Conservation (phyloP, 2,888 invertebrate species). For the Lymantria dispar region DNA sequence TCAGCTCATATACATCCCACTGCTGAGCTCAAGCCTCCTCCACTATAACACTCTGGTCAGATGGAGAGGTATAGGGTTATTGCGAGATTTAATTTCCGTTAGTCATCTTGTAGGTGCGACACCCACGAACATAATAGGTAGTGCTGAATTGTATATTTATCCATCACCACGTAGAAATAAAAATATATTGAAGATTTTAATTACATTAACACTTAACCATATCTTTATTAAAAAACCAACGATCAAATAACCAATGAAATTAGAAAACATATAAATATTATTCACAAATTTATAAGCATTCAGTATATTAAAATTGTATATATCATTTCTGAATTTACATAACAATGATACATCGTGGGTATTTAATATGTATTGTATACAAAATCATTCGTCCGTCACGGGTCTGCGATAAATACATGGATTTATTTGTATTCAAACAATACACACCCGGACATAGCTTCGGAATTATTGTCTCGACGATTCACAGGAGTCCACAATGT, state of each 20-base stretch:
- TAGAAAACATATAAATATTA: slow-evolving; percentile 1
- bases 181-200: too few species aligned
- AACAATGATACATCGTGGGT: slow-evolving; percentile 25
- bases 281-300: slow-evolving; percentile 4
- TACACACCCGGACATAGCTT: slow-evolving; percentile 28
- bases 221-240: too few species aligned
- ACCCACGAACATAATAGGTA: too few species aligned
- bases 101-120: too few species aligned
- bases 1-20: too few species aligned
- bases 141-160: too few species aligned
- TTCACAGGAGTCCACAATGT: slow-evolving; percentile 17
- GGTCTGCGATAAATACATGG: slow-evolving; percentile 8
- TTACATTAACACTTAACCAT: too few species aligned
- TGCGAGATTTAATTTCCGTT: too few species aligned
- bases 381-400: slow-evolving; percentile 23
- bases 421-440: slow-evolving; percentile 37
- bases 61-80: too few species aligned
- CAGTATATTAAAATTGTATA: slow-evolving; percentile 17
- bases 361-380: slow-evolving; percentile 31
- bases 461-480: slow-evolving; percentile 16
- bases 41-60: too few species aligned
- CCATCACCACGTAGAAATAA: too few species aligned
- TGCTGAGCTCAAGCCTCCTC: too few species aligned
- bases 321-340: slow-evolving; percentile 27
- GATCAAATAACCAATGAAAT: not conserved